Conservation (phyloP, 2,888 invertebrate genomes). For the Rhogogaster chlorosoma region DNA sequence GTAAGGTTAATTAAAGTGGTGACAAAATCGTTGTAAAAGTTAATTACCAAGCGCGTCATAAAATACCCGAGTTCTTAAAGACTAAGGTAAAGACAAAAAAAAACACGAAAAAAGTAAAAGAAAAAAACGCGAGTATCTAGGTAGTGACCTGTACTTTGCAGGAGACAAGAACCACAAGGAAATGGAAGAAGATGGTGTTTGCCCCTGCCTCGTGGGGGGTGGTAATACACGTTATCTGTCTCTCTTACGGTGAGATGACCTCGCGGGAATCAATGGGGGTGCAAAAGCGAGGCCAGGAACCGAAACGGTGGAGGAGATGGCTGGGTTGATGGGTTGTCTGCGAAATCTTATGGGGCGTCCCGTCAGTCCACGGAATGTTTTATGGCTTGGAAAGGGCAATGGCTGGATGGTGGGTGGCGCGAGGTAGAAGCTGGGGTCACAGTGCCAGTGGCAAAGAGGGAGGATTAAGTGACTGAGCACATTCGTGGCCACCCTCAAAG, state of each 20-base stretch:
- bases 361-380: conserved; percentile 52
- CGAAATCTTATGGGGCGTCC: conserved; percentile 54
- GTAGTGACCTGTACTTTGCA: conserved; percentile 12
- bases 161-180: neutral
- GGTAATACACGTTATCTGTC: neutral
- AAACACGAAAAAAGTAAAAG: neutral
- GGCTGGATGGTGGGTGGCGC: conserved; percentile 34
- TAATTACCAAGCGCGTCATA: conserved; percentile 13
- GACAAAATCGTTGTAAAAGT: conserved; percentile 33
- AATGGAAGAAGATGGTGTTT: conserved; percentile 1
- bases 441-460: conserved; percentile 22
- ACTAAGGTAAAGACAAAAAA: neutral
- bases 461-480: conserved; percentile 54
- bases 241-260: conserved; percentile 35
- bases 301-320: conserved; percentile 44
- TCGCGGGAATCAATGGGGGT: conserved; percentile 45
- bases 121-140: neutral
- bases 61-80: conserved; percentile 1
- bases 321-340: conserved; percentile 50
- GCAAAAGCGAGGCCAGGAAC: conserved; percentile 36
- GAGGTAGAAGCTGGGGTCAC: conserved; percentile 4
- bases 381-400: conserved; percentile 54
- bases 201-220: neutral
- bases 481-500: conserved; percentile 54
- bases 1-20: conserved; percentile 30